Base-by-base conservation (phyloP, 64 coral and sea anemone genomes). In the Pocillopora verrucosa region DNA sequence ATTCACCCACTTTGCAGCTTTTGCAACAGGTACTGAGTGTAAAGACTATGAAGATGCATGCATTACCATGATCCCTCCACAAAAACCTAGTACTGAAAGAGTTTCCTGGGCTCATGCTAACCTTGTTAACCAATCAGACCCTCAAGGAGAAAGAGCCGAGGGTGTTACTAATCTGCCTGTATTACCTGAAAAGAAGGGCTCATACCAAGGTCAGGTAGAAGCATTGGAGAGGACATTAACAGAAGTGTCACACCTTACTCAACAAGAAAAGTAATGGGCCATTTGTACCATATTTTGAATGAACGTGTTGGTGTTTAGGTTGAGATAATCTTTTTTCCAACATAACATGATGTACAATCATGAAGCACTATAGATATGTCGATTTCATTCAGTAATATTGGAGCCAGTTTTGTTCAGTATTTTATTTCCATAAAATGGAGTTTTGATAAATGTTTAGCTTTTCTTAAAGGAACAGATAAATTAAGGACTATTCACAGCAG, bases 1-100 rank as follows among this genome's bases (percentile, higher is more conserved):
- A 56, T 72, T 51, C 61, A 68, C 82, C 35, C 82, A 85, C 38
- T 85, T 85, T 85, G 65, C 62, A 85, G 64, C 82, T 72, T 85
- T 85, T 85, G 65, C 82, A 57, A 63, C 82, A 16, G 41, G 41
- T 72, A 41, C 36, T 72, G 64, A 56, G 2, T 9, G 10, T 65
- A 85, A 51, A 30, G 16, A 11, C 45, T 7, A 17, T 70, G 82
- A 85, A 24, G 65, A 85, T 85, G 9, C 82, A 72, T 72, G 70
- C 30, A 22, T 79, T 59, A 30, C 34, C 38, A 68, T 85, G 64
- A 87, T 92, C 37, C 73, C 90, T 60, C 56, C 83, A 11, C 74
- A 87, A 77, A 57, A 64, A 14, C 90, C 90, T 16, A 3, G 35
- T 51, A 68, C 83, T 34, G 90, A 92, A 78, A 78, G 58, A 36